Conservation (phyloP, 2,888 invertebrate genomes). For the Chrysolina haemoptera region DNA sequence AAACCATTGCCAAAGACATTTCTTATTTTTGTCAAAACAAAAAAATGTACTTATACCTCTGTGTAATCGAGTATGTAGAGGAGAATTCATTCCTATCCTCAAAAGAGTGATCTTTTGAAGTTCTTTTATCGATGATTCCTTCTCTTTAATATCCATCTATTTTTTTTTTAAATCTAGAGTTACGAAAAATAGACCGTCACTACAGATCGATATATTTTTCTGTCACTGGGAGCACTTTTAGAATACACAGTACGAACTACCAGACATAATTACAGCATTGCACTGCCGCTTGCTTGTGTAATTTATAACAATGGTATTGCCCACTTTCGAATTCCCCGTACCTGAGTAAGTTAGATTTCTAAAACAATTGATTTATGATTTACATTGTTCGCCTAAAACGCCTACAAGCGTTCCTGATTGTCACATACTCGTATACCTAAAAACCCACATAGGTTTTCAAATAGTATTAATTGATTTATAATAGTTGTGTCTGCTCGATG, state of each 20-base stretch:
- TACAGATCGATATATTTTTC: not conserved
- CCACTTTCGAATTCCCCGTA: constrained; percentile 16
- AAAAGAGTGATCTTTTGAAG: no score
- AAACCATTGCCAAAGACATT: no score
- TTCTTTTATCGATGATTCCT: no score
- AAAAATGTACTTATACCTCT: no score
- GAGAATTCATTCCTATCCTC: no score
- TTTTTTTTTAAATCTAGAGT: no score
- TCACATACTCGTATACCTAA: constrained; percentile 6
- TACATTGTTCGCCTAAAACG: constrained; percentile 21
- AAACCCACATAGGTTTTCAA: constrained; percentile 9
- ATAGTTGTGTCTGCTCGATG: not conserved
- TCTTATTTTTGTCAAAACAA: no score
- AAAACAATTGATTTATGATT: constrained; percentile 20
- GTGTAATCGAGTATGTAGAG: no score
- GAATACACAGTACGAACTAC: not conserved
- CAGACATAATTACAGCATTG: constrained; percentile 2
- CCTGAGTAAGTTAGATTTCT: constrained; percentile 10
- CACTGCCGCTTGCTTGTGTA: not conserved
- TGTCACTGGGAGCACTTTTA: constrained; percentile 1
- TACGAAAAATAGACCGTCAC: no score
- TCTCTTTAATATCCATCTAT: no score
- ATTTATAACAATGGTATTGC: constrained; percentile 5
- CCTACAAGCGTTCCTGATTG: constrained; percentile 3
- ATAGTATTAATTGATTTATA: constrained; percentile 8